phyloP scores from a whole-genome alignment of 2,797 vertebrate genomes.

The Pangasius larnaudii region DNA sequence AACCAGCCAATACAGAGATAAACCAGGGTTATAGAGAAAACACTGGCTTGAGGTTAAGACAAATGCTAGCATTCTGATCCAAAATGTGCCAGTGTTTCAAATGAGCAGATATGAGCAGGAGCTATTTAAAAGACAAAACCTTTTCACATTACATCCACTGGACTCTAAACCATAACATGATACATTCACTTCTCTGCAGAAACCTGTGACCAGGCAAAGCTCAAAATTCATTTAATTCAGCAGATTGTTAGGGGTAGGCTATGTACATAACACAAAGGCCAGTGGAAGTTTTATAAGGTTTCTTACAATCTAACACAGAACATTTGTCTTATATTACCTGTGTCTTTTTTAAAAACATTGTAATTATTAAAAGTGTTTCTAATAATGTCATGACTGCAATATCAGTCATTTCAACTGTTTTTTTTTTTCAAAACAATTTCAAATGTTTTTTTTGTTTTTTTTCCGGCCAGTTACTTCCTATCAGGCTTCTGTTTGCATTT shows the following conservation, averaged over 20 bases:
- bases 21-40: background rate
- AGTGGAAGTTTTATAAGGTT: background rate
- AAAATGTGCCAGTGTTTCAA: constrained; percentile 12
- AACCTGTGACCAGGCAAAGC: background rate
- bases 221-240: background rate
- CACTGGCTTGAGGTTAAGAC: constrained; percentile 2
- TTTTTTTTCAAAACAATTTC: too few relatives aligned
- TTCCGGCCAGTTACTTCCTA: background rate
- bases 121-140: constrained; percentile 15
- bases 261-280: background rate
- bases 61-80: constrained; percentile 3
- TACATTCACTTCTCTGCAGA: background rate
- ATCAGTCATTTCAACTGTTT: background rate
- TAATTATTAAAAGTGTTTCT: background rate
- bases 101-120: background rate
- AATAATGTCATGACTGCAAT: background rate
- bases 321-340: background rate
- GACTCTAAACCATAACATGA: background rate
- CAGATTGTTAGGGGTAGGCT: background rate
- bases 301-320: background rate
- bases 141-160: background rate
- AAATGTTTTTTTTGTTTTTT: background rate
- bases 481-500: background rate
- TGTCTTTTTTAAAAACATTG: background rate
- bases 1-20: background rate